These are phyloP conservation scores for Bos javanicus DNA, from an alignment of 2,113 vertebrate genomes.

Conservation along the genomic window DNA sequence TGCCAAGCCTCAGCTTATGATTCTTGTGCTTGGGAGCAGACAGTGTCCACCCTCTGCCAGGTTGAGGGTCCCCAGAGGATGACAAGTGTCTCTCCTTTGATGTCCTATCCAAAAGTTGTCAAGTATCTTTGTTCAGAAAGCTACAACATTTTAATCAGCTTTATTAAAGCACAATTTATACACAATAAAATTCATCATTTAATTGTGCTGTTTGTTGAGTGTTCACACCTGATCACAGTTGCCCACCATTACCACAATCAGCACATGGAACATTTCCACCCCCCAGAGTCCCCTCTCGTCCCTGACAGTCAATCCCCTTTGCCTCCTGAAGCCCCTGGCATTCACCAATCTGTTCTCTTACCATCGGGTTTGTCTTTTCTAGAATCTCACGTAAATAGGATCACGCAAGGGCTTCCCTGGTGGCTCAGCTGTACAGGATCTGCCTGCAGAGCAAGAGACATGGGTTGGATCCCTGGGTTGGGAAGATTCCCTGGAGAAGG, in stretches of 20 bases:
- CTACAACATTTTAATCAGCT: background rate
- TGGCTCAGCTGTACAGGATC: background rate
- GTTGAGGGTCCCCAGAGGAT: background rate
- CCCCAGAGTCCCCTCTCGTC: background rate
- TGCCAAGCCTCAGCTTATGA: background rate
- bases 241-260: background rate
- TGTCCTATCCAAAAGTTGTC: background rate
- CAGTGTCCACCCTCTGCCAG: background rate
- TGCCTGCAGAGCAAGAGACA: fast-evolving
- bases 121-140: background rate
- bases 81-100: background rate
- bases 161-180: background rate
- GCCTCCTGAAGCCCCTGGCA: background rate
- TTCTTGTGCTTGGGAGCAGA: background rate
- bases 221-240: background rate
- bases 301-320: background rate
- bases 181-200: background rate
- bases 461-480: background rate
- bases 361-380: background rate
- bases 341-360: background rate
- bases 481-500: background rate
- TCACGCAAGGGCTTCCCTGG: background rate
- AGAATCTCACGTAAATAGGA: background rate
- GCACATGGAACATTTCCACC: background rate
- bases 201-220: background rate